phyloP scores from a whole-genome alignment of 2,888 invertebrate genomes.

The Schizotus pectinicornis region DNA sequence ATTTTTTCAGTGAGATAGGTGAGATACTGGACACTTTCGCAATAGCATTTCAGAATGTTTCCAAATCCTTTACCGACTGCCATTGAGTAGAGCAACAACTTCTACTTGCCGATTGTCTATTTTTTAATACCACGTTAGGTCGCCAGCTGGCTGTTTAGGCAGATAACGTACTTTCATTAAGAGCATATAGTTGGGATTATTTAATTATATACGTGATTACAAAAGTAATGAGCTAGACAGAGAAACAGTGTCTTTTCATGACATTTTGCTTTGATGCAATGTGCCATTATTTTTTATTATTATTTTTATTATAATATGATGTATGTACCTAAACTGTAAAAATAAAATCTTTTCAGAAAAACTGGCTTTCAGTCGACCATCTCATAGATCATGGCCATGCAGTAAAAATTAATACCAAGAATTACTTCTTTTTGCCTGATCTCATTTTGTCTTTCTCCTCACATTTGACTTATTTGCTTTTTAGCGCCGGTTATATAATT shows the following conservation, averaged over 20 bases:
- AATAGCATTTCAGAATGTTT: conserved; percentile 19
- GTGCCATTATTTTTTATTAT: conserved; percentile 53
- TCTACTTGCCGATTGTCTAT: conserved; percentile 26
- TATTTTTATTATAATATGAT: conserved; percentile 41
- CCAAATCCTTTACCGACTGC: conserved; percentile 21
- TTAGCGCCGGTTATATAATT: too few species aligned
- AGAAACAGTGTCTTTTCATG: conserved; percentile 41
- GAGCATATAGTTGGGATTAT: conserved; percentile 31
- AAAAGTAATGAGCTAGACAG: conserved; percentile 18
- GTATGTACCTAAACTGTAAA: conserved; percentile 38
- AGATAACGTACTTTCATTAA: conserved; percentile 15
- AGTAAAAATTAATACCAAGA: too few species aligned
- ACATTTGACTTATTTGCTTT: too few species aligned
- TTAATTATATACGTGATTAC: conserved; percentile 30
- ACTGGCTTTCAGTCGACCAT: not conserved
- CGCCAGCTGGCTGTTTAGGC: conserved; percentile 26
- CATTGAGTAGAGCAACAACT: conserved; percentile 23
- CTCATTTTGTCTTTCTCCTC: too few species aligned
- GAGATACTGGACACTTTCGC: conserved; percentile 20
- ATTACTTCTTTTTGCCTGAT: too few species aligned
- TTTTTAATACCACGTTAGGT: conserved; percentile 25
- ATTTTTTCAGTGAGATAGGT: conserved; percentile 23
- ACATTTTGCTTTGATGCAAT: conserved; percentile 52
- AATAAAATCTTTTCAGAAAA: conserved; percentile 30
- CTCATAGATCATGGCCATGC: too few species aligned